A percentile compares a stretch with the other conserved stretches of the same genome.
These are phyloP conservation scores for Channa striata DNA, from an alignment of 2,797 vertebrate species.

Conservation along the genomic window DNA sequence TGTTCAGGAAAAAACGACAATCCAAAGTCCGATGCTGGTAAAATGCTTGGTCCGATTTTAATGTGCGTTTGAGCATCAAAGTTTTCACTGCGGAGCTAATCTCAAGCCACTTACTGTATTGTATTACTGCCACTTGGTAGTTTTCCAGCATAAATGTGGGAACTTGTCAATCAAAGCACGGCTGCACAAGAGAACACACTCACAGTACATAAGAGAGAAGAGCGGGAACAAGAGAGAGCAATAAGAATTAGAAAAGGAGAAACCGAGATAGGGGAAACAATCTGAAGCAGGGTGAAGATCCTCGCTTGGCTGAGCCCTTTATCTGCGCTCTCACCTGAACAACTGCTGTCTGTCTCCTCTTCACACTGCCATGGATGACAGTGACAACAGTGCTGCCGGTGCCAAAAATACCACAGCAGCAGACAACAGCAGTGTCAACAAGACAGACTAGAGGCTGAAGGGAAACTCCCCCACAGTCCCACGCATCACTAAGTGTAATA, in stretches of 20 bases:
- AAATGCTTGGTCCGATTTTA: not conserved
- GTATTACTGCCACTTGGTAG: no score
- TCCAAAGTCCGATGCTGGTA: not conserved
- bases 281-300: slow-evolving; percentile 4
- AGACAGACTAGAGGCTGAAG: slow-evolving; percentile 32
- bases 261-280: slow-evolving; percentile 21
- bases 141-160: not conserved
- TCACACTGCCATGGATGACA: slow-evolving; percentile 37
- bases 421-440: slow-evolving; percentile 31
- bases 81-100: not conserved
- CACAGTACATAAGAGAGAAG: slow-evolving; percentile 5
- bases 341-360: slow-evolving; percentile 34
- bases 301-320: slow-evolving; percentile 48
- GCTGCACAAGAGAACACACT: slow-evolving; percentile 6
- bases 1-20: no score
- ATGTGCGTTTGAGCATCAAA: not conserved
- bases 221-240: not conserved
- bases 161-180: not conserved
- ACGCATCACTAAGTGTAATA: slow-evolving; percentile 13
- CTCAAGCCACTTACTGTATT: not conserved
- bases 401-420: slow-evolving; percentile 38
- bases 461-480: slow-evolving; percentile 4
- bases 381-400: slow-evolving; percentile 21
- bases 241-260: slow-evolving; percentile 23
- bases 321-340: slow-evolving; percentile 53